These are phyloP conservation scores for Eueremaeus valkanovi DNA, from an alignment of 2,888 invertebrate genomes.

Conservation along the genomic window DNA sequence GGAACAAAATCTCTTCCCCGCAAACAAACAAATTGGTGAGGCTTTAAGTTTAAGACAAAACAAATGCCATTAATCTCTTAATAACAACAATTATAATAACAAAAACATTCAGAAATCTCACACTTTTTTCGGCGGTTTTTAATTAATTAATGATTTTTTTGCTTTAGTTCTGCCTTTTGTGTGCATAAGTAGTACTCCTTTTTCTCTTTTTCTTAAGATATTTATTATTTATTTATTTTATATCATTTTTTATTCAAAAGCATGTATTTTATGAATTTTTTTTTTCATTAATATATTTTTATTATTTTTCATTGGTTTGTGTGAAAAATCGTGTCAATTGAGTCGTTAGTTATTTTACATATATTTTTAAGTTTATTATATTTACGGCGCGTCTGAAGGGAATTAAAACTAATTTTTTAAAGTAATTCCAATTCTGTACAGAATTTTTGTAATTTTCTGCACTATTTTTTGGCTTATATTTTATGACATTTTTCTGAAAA, in stretches of 20 bases:
- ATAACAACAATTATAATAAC: no score
- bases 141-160: no score
- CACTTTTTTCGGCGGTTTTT: no score
- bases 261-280: constrained; percentile 8
- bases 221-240: neutral
- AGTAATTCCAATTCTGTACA: no score
- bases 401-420: no score
- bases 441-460: no score
- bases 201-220: neutral
- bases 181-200: neutral
- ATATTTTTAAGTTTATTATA: no score
- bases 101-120: no score
- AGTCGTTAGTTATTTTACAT: no score
- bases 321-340: constrained; percentile 9
- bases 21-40: constrained; percentile 31
- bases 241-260: constrained; percentile 1
- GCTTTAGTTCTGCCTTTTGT: neutral
- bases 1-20: constrained; percentile 38
- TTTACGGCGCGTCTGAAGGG: neutral
- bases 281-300: neutral
- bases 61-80: no score
- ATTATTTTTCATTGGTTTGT: neutral
- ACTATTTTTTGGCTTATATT: no score
- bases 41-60: constrained; percentile 29
- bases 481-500: no score